Evolutionary conservation across 2,113 vertebrate genomes (phyloP).

Genomic region (Neopipo cinnamomea): DNA sequence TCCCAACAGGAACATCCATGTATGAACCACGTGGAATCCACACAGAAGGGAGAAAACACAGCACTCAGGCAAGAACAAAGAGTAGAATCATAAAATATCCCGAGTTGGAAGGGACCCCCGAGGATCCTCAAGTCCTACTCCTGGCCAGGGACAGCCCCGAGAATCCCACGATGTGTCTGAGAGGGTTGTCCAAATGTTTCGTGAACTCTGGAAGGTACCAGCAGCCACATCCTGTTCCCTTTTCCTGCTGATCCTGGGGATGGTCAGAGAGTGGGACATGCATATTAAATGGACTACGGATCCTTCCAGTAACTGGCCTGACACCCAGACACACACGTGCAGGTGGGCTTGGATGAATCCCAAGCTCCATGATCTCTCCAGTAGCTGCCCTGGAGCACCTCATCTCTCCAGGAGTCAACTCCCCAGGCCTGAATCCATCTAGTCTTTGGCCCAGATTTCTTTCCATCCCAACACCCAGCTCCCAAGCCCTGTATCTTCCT

Average conservation of each 20-base stretch:
- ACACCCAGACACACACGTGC: not conserved
- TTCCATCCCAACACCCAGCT: not conserved
- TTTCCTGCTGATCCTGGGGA: not conserved
- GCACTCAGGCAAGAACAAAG: not conserved
- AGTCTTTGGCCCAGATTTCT: not conserved
- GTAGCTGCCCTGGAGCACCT: not conserved
- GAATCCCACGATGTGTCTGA: not conserved
- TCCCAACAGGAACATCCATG: accelerated
- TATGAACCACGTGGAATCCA: not conserved
- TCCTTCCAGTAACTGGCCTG: not conserved
- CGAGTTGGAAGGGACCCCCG: not conserved
- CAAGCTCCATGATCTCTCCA: too few relatives aligned
- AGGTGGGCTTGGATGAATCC: not conserved
- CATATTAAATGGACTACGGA: not conserved
- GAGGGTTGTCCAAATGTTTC: not conserved
- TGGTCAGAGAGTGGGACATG: not conserved
- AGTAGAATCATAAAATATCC: not conserved
- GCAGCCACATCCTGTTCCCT: not conserved
- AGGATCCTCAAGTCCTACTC: not conserved
- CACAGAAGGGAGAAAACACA: not conserved
- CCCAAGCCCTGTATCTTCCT: not conserved
- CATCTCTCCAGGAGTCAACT: not conserved
- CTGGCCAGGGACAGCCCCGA: not conserved
- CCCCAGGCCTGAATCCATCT: accelerated
- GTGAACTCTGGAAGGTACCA: not conserved